Base-by-base conservation (phyloP, 2,888 invertebrate species). In the Deroplatys truncata region DNA sequence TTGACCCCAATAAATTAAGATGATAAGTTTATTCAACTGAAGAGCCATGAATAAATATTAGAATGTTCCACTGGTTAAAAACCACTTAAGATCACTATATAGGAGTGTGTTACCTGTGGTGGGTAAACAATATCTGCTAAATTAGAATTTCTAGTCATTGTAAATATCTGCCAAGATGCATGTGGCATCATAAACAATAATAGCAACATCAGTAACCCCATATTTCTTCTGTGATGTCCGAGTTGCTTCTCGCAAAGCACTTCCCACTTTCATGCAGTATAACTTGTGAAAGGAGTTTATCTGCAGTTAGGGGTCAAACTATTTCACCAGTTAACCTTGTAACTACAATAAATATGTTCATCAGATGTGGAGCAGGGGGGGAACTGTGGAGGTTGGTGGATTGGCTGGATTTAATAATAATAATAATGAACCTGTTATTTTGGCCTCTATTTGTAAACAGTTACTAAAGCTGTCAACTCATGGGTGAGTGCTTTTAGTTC, bases 1-100 rank as follows among this genome's bases (percentile, higher is more conserved):
- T 83, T 87, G 87, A 83, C 87, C 43, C 82, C 83, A 87, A 87
- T 87, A 87, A 86, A 25, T 87, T n/a, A 83, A n/a, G 87, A 83
- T 87, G 35, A 87, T 82, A 83, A 25, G 35, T 35, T 87, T 8
- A 72, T 72, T 56, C 20, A 72, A 5, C 25, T 72, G 20, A 72
- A 72, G 56, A 72, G 20, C 3, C 43, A 25, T 72, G 20, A 20
- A 72, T 20, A 20, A 72, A 20, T 72, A 15, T 4, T 72, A 72
- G 56, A 20, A 72, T 5, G 25, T 4, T 72, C 56, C 56, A 72
- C 20, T 72, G 3, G 0, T 20, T 72, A 25, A 72, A 16, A 15
- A 15, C 1, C 2, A 7, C 9, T 7, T 72, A 25, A 72, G 56
- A 72, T 72, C 56, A 72, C 25, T 16, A 72, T 20, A 4, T 20